Base-by-base conservation (phyloP, 2,797 vertebrate genomes). In the Acanthiza pusilla region DNA sequence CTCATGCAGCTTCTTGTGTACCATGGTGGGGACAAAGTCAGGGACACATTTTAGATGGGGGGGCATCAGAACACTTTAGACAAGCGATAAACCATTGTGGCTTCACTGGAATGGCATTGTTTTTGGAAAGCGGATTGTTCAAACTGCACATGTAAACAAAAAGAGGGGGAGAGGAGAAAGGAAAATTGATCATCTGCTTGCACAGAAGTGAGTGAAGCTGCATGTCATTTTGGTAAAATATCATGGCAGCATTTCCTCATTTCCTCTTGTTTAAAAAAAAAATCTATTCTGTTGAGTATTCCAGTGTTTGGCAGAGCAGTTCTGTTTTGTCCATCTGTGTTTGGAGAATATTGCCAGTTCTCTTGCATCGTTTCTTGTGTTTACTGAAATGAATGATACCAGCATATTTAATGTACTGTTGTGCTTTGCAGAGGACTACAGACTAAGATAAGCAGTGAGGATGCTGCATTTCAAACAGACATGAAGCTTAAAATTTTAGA, bases 391-490 rank as follows among this genome's bases (percentile, higher is more conserved):
- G 93, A 93, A 86, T 71, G 93, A 93, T 93, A 90, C 80, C 34
- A 70, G 65, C 68, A 88, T 95, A 89, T 94, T 91, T 94, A 93
- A 92, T 70, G 29, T 94, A 78, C 23, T 93, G 45, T 96, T 92
- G 67, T 97, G 36, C 97, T 96, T 97, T 97, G 29, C 97, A 98
- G 98, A 95, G 91, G 36, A 67, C 60, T 89, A 76, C 88, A 94
- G 65, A 83, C 23, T 77, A 57, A 93, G 80, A 80, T 90, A 88
- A 94, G 80, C 38, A 93, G 45, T 51, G 93, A 95, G 85, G 94
- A 97, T 61, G 72, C n/a, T 57, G 81, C 63, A 73, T 77, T 87
- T 89, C 95, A 95, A 93, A 91, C 55, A 91, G 73, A 93, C 71
- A 88, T 73, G 88, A 95, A 93, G 70, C 84, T 93, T 85, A 93